These are phyloP conservation scores for Sandelia bainsii DNA, from an alignment of 2,797 vertebrate genomes.

Conservation along the genomic window DNA sequence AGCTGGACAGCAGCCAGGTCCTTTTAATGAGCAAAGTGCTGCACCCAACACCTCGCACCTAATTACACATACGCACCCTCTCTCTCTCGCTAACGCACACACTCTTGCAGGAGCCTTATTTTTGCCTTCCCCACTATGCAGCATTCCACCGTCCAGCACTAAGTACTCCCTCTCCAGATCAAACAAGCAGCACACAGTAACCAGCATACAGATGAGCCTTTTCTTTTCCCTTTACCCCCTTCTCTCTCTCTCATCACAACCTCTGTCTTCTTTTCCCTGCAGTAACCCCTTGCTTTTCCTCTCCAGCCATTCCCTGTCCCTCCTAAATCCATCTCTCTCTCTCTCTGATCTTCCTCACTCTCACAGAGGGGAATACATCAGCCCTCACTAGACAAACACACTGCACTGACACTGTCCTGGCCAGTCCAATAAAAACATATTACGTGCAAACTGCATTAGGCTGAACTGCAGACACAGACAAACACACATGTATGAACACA, in stretches of 20 bases:
- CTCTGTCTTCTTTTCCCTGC: constrained; percentile 70
- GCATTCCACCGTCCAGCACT: constrained; percentile 74
- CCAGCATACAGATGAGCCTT: constrained; percentile 80
- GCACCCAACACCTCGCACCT: constrained; percentile 77
- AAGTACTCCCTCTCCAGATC: constrained; percentile 81
- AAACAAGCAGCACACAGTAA: constrained; percentile 79
- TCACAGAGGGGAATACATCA: constrained; percentile 58
- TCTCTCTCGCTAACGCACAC: constrained; percentile 34
- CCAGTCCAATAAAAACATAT: constrained; percentile 71
- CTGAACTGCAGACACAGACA: constrained; percentile 42
- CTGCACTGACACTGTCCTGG: constrained; percentile 54
- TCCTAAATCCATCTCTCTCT: not conserved
- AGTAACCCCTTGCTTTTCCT: constrained; percentile 67
- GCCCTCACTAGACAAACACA: constrained; percentile 58
- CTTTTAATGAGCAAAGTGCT: constrained; percentile 83
- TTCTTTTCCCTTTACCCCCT: constrained; percentile 26
- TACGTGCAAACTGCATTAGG: constrained; percentile 74
- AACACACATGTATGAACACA: constrained; percentile 19
- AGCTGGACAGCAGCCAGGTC: constrained; percentile 80
- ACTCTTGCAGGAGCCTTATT: constrained; percentile 61
- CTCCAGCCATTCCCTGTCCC: constrained; percentile 19
- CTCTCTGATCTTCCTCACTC: constrained; percentile 53
- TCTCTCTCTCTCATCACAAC: constrained; percentile 54
- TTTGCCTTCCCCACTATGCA: constrained; percentile 62
- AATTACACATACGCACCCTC: constrained; percentile 57